Conservation (phyloP, 2,888 invertebrate species). For the Hyposoter dolosus region DNA sequence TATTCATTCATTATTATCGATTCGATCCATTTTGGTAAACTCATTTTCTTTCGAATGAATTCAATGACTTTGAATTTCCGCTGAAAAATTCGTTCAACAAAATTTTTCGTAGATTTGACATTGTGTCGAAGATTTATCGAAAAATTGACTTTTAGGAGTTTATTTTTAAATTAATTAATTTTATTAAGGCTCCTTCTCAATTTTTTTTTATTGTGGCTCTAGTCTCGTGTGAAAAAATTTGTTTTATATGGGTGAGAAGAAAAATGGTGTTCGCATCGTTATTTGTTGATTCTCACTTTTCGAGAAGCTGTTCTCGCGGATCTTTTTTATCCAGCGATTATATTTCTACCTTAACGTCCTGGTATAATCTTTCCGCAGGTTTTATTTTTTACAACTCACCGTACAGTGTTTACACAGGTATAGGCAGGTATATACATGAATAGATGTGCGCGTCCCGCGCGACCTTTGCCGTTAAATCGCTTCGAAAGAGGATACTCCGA, state of each 20-base stretch:
- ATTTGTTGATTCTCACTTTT: constrained; percentile 4
- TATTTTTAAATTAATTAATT: not conserved
- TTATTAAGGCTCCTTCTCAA: not conserved
- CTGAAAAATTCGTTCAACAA: not conserved
- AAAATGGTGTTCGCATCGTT: not conserved
- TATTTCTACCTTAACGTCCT: not conserved
- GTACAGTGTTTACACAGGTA: not conserved
- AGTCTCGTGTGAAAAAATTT: constrained; percentile 9
- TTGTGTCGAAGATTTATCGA: not conserved
- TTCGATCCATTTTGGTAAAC: not conserved
- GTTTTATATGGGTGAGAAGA: constrained; percentile 30
- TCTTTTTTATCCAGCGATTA: constrained; percentile 46
- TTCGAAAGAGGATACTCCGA: constrained; percentile 66
- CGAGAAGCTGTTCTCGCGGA: constrained; percentile 12
- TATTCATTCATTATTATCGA: not conserved
- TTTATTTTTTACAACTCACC: constrained; percentile 20
- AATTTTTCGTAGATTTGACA: not conserved
- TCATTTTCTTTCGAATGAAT: not conserved
- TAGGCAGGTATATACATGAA: not conserved
- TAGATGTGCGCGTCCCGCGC: constrained; percentile 36
- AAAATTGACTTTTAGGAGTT: not conserved
- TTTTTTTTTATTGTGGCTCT: not conserved
- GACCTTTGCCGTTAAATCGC: constrained; percentile 68
- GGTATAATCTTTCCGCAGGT: constrained; percentile 36
- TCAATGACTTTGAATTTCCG: not conserved